Percentiles rank a stretch among this genome's conserved stretches.
These are phyloP conservation scores for Sphecodes monilicornis DNA, from an alignment of 2,888 invertebrate species.

Conservation along the genomic window DNA sequence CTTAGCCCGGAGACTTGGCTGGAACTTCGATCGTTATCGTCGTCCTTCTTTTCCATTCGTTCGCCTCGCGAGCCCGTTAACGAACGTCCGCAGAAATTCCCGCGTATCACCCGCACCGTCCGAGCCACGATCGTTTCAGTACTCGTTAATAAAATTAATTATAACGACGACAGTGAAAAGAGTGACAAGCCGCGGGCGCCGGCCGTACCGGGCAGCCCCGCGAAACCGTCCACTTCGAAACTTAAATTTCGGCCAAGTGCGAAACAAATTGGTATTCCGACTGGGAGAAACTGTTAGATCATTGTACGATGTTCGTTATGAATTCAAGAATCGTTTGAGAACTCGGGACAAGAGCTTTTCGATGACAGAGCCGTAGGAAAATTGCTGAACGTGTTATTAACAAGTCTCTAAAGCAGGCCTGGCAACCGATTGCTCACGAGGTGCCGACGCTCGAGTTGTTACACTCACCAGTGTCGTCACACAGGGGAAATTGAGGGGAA, in stretches of 20 bases:
- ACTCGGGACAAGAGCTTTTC: not conserved
- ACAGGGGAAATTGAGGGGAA: no score
- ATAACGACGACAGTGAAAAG: slow-evolving; percentile 50
- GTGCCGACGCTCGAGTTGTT: no score
- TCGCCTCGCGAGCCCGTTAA: slow-evolving; percentile 53
- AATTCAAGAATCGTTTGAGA: not conserved
- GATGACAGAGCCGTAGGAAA: not conserved
- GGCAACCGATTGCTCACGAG: no score
- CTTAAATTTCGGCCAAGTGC: not conserved
- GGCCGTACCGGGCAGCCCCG: not conserved
- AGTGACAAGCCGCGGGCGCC: slow-evolving; percentile 27
- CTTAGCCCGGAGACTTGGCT: slow-evolving; percentile 41
- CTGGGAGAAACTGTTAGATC: not conserved
- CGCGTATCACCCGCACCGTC: not conserved
- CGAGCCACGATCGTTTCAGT: slow-evolving; percentile 49
- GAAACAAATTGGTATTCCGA: not conserved
- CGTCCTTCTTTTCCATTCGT: slow-evolving; percentile 55
- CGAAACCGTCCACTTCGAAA: not conserved
- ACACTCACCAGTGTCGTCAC: no score
- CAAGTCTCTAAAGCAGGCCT: no score
- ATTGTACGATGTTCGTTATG: not conserved
- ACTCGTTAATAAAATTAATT: slow-evolving; percentile 72
- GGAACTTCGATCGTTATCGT: slow-evolving; percentile 68
- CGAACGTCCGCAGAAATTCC: slow-evolving; percentile 56
- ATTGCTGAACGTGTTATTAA: not conserved